Evolutionary conservation across 2,888 invertebrate genomes (phyloP).

Genomic region (Patella caerulea): DNA sequence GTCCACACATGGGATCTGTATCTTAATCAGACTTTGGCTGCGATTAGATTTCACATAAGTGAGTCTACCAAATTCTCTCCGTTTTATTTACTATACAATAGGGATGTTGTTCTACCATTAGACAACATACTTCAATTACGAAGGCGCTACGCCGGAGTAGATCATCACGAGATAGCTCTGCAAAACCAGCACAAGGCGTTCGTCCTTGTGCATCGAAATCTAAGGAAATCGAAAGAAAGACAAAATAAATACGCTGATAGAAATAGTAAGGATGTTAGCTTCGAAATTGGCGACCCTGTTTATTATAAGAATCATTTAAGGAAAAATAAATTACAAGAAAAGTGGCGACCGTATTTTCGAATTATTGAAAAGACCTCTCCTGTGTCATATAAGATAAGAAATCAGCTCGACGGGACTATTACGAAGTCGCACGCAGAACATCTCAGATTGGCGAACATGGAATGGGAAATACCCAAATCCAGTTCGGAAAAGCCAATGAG

Average conservation of each 20-base stretch:
- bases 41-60: no score
- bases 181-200: slow-evolving; percentile 38
- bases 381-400: slow-evolving; percentile 23
- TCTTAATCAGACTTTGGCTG: no score
- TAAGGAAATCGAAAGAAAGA: slow-evolving; percentile 31
- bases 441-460: slow-evolving; percentile 21
- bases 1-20: no score
- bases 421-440: slow-evolving; percentile 23
- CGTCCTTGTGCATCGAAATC: slow-evolving; percentile 21
- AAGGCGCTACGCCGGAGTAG: slow-evolving; percentile 32
- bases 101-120: slow-evolving; percentile 29
- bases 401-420: slow-evolving; percentile 6
- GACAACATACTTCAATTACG: slow-evolving; percentile 35
- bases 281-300: slow-evolving; percentile 37
- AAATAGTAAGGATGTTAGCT: slow-evolving; percentile 24
- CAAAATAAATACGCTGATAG: slow-evolving; percentile 35
- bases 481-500: neutral
- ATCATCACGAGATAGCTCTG: slow-evolving; percentile 30
- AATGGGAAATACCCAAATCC: slow-evolving; percentile 23
- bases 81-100: no score
- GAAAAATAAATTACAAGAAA: slow-evolving; percentile 32
- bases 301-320: slow-evolving; percentile 30
- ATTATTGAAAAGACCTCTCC: slow-evolving; percentile 33
- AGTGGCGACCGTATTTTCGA: slow-evolving; percentile 37
- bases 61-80: no score